These are phyloP conservation scores for Atta cephalotes DNA, from an alignment of 1,140 invertebrate species.

Conservation along the genomic window DNA sequence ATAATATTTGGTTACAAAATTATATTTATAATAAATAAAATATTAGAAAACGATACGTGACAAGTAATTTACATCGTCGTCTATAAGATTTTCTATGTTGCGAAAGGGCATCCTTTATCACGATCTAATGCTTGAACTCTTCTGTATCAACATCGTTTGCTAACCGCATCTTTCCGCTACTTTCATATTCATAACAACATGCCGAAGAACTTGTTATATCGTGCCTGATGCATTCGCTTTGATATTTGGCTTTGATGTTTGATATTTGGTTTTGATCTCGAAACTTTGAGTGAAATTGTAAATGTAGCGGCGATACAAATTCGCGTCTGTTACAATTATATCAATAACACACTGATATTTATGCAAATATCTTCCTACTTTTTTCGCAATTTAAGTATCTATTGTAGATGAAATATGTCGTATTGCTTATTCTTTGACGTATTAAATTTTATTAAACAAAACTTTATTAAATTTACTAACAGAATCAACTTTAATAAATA, in stretches of 20 bases:
- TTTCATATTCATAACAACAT: conserved; percentile 63
- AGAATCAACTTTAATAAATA: neutral
- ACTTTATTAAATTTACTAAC: no score
- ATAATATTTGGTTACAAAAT: no score
- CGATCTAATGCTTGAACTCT: neutral
- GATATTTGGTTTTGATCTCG: neutral
- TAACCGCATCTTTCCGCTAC: neutral
- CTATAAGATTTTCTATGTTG: conserved; percentile 18
- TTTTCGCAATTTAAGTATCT: neutral
- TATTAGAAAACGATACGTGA: neutral
- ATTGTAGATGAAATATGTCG: neutral
- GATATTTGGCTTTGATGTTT: conserved; percentile 24
- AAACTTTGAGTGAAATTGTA: conserved; percentile 37
- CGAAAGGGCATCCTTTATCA: conserved; percentile 16
- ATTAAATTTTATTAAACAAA: neutral
- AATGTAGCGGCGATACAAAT: neutral
- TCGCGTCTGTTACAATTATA: neutral
- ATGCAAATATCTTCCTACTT: neutral
- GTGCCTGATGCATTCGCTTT: conserved; percentile 30
- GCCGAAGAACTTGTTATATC: conserved; percentile 39
- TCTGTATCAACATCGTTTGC: conserved; percentile 34
- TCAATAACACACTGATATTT: neutral
- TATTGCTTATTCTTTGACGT: neutral
- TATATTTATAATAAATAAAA: no score
- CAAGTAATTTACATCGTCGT: neutral